Percentiles rank a stretch among this genome's conserved stretches.
Evolutionary conservation across 1,140 invertebrate genomes (phyloP).

Genomic region (Portunus trituberculatus): DNA sequence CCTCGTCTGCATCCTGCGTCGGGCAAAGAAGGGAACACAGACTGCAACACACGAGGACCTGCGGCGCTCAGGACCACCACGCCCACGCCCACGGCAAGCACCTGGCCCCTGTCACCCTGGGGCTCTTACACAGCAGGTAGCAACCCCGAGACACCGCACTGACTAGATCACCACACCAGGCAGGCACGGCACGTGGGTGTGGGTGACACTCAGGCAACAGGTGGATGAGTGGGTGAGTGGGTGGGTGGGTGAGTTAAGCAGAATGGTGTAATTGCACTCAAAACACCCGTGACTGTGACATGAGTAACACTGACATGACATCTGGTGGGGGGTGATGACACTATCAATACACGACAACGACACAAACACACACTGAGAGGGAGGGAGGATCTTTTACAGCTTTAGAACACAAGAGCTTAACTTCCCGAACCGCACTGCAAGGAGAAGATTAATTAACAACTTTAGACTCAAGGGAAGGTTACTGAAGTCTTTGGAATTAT

Average conservation of each 20-base stretch:
- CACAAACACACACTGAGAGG: background rate
- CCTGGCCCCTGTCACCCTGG: background rate
- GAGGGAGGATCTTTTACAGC: background rate
- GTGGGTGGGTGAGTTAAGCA: background rate
- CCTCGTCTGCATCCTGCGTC: background rate
- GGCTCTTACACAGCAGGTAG: background rate
- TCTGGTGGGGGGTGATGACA: background rate
- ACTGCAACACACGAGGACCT: background rate
- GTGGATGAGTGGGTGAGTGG: slow-evolving; percentile 5
- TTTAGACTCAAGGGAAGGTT: background rate
- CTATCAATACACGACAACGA: background rate
- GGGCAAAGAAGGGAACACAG: background rate
- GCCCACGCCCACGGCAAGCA: background rate
- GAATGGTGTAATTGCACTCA: background rate
- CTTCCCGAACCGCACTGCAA: background rate
- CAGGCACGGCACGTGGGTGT: background rate
- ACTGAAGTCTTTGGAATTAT: background rate
- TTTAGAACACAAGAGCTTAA: background rate
- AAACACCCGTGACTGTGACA: background rate
- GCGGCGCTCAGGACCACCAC: background rate
- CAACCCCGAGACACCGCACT: background rate
- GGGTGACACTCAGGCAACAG: background rate
- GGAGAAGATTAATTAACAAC: background rate
- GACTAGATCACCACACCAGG: background rate
- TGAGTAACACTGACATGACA: background rate